phyloP scores from a whole-genome alignment of 2,888 invertebrate genomes.

The Diarsia rubi region DNA sequence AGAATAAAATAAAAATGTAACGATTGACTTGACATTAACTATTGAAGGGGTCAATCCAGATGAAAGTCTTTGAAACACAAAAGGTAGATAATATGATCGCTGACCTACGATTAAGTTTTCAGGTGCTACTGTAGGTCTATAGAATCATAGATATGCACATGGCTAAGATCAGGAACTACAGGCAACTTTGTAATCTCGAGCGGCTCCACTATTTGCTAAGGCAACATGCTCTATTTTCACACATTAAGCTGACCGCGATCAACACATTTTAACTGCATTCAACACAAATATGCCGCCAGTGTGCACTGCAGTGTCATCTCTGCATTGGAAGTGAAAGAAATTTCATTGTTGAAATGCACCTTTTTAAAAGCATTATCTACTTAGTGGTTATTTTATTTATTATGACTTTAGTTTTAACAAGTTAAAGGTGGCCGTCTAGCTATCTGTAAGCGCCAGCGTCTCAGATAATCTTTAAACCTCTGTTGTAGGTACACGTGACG shows the following conservation, averaged over 20 bases:
- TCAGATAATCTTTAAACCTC: constrained; percentile 53
- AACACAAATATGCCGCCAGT: neutral
- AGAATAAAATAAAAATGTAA: too few species aligned
- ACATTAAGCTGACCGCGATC: too few species aligned
- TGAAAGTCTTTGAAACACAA: too few species aligned
- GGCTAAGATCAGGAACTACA: neutral
- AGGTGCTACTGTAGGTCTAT: too few species aligned
- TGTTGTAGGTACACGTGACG: constrained; percentile 33
- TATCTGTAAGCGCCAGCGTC: constrained; percentile 42
- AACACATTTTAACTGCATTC: neutral
- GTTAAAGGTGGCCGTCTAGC: constrained; percentile 34
- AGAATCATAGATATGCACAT: neutral
- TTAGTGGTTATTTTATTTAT: constrained; percentile 15
- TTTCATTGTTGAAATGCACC: too few species aligned
- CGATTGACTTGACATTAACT: too few species aligned
- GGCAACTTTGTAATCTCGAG: too few species aligned
- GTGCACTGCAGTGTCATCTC: too few species aligned
- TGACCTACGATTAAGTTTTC: neutral
- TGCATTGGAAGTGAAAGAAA: neutral
- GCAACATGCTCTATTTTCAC: neutral
- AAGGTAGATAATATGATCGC: too few species aligned
- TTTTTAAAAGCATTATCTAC: too few species aligned
- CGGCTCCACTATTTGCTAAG: neutral
- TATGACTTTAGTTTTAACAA: constrained; percentile 31
- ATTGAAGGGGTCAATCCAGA: too few species aligned